Evolutionary conservation across 2,888 invertebrate genomes (phyloP).

Genomic region (Ecdyonurus torrentis): DNA sequence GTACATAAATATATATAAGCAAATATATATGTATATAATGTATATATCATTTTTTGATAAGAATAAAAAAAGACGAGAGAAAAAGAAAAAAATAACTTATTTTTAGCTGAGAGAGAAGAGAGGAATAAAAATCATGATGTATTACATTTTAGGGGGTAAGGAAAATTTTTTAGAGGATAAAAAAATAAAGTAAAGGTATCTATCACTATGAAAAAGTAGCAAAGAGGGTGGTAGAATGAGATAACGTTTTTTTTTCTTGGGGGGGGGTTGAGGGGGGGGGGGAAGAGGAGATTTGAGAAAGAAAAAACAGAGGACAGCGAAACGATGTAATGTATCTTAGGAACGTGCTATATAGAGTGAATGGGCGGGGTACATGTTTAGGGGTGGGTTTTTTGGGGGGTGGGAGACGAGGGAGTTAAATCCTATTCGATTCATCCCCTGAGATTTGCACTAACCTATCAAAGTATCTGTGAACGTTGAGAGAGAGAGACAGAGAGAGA

Average conservation of each 20-base stretch:
- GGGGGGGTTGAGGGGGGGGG: no score
- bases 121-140: not conserved
- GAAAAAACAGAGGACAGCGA: not conserved
- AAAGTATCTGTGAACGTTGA: not conserved
- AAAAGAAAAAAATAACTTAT: no score
- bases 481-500: not conserved
- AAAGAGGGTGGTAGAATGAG: not conserved
- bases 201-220: not conserved
- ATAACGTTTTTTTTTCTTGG: no score
- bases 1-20: not conserved
- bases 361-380: no score
- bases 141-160: not conserved
- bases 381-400: no score
- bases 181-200: not conserved
- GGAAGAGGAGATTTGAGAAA: no score
- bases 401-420: not conserved
- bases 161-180: not conserved
- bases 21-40: not conserved
- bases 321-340: not conserved
- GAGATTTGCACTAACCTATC: not conserved
- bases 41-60: not conserved
- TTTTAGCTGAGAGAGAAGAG: not conserved
- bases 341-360: not conserved
- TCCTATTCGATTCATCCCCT: not conserved
- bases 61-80: not conserved